These are phyloP conservation scores for Stenichneumon culpator DNA, from an alignment of 2,888 invertebrate species.

Conservation along the genomic window DNA sequence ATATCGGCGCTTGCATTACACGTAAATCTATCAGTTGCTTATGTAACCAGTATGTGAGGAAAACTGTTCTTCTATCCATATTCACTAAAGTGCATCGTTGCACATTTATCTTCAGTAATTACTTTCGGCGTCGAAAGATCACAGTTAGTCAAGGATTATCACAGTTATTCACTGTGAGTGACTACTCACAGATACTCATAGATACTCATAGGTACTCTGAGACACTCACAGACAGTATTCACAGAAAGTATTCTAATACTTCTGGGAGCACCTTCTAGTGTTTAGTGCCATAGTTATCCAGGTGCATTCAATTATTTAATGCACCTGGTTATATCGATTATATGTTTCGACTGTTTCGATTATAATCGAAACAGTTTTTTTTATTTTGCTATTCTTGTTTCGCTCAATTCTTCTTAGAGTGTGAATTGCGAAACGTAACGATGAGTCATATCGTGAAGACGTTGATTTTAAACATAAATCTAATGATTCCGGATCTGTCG, in stretches of 20 bases:
- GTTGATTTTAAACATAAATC: not conserved
- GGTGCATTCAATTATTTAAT: no score
- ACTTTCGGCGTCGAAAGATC: not conserved
- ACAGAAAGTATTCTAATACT: no score
- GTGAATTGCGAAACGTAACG: not conserved
- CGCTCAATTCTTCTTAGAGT: not conserved
- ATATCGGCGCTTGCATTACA: constrained; percentile 19
- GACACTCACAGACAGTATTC: no score
- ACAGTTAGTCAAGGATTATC: not conserved
- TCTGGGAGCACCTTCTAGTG: no score
- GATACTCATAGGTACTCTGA: no score
- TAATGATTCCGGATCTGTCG: not conserved
- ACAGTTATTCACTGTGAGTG: no score
- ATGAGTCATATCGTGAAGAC: not conserved
- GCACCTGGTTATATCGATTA: no score
- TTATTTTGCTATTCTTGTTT: no score
- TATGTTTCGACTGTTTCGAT: no score
- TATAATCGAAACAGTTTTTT: no score
- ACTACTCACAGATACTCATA: no score
- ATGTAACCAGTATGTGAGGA: not conserved
- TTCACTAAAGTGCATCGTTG: not conserved
- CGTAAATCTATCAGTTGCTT: not conserved
- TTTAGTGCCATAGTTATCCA: no score
- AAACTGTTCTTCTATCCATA: not conserved
- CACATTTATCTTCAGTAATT: not conserved